Evolutionary conservation across 2,113 vertebrate genomes (phyloP), one percentile per base, ranked within the genome.

Genomic region (Hippocampus guttulatus): DNA sequence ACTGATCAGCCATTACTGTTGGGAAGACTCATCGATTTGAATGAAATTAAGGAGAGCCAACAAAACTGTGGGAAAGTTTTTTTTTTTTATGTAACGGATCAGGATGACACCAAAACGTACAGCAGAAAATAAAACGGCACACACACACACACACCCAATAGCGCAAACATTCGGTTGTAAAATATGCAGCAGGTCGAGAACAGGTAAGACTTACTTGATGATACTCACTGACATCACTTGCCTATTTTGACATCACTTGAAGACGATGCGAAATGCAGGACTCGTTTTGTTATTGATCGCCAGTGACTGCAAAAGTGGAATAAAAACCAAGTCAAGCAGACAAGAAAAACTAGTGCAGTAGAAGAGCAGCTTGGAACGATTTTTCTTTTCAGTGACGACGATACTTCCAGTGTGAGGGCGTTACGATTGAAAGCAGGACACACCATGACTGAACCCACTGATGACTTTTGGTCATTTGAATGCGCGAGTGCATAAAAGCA

Each of bases 241-340:
- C 25, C 75, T 81, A 71, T 49, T 81, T 74, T 84, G 83, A 89
- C 84, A 87, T 85, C 80, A 79, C 60, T 83, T 69, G 70, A 49
- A 75, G 69, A 75, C 57, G 65, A 64, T 58, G 23, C 30, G 55
- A 61, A 61, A 61, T 33, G 58, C 27, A 61, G 27, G 58, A 61
- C 27, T 61, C 16, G 15, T 55, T 55, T n/a, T 55, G 52, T 61
- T 58, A 58, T 58, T 15, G 12, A 58, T 23, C 55, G 55, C 1
- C 58, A 38, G 3, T 20, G 4, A 33, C 58, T 61, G 58, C 15
- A 61, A 61, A 61, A 61, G 58, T 30, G 16, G 58, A 61, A 61
- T 33, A 33, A 61, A 61, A 61, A 61, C 33, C 16, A 33, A 61
- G 25, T 60, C 14, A 60, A 30, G 6, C 14, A 27, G 33, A 18